Evolutionary conservation across 2,888 invertebrate species (phyloP).

Genomic region (Habroteleia sp.): DNA sequence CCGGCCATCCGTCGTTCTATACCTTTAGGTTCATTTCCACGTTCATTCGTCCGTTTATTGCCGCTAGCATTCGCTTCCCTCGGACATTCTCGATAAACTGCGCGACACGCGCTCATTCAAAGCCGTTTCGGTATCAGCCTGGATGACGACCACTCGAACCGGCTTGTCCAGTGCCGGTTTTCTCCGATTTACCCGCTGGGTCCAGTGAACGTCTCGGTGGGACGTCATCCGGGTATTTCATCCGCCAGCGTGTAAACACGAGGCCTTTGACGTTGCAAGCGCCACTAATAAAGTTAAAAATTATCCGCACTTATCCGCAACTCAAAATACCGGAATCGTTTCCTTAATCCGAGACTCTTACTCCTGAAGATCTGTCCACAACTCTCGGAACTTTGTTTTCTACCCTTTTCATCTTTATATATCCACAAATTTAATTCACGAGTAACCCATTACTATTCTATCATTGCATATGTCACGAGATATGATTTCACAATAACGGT

Average conservation of each 20-base stretch:
- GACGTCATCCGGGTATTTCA: slow-evolving; percentile 30
- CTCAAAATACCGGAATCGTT: slow-evolving; percentile 7
- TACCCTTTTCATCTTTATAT: neutral
- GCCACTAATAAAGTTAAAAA: slow-evolving; percentile 38
- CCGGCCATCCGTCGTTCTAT: slow-evolving; percentile 80
- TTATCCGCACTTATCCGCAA: slow-evolving; percentile 14
- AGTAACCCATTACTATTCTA: neutral
- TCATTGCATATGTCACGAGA: slow-evolving; percentile 8
- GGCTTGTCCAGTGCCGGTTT: slow-evolving; percentile 59
- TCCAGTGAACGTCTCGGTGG: slow-evolving; percentile 1
- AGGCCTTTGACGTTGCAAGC: slow-evolving; percentile 8
- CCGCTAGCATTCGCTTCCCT: slow-evolving; percentile 65
- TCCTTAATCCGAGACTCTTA: slow-evolving; percentile 2
- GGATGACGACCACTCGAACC: slow-evolving; percentile 44
- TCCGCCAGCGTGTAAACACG: slow-evolving; percentile 25
- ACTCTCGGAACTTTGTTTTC: too few species aligned
- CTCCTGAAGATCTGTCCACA: too few species aligned
- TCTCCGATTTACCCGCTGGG: slow-evolving; percentile 43
- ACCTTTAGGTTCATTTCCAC: slow-evolving; percentile 71
- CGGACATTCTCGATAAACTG: slow-evolving; percentile 53
- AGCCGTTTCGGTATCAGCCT: slow-evolving; percentile 59
- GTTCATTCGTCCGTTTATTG: slow-evolving; percentile 70
- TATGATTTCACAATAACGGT: slow-evolving; percentile 28
- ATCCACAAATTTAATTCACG: neutral
- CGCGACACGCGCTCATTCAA: slow-evolving; percentile 63